A percentile compares a stretch with the other conserved stretches of the same genome.
Conservation (phyloP, 2,113 vertebrate species). For the Perca schrenkii region DNA sequence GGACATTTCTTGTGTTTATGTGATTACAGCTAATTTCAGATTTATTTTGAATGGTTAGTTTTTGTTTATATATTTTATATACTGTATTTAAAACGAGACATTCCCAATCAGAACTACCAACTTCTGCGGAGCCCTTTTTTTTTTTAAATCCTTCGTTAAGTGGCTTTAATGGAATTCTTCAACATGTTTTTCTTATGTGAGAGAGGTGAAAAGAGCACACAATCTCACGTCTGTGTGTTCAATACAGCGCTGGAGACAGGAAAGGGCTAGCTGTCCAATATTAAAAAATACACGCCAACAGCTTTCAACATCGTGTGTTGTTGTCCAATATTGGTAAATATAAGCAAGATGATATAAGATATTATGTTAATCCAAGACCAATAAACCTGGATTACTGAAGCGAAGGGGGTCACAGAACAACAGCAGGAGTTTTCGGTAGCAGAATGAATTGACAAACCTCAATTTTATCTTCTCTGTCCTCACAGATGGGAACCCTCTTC, state of each 20-base stretch:
- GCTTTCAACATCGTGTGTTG: neutral
- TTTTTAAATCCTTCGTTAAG: neutral
- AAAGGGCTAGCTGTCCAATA: neutral
- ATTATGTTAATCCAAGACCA: neutral
- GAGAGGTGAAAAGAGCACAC: neutral
- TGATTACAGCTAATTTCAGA: neutral
- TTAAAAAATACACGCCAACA: neutral
- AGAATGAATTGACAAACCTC: conserved; percentile 84
- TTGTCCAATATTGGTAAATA: neutral
- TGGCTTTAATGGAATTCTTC: neutral
- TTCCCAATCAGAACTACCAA: neutral
- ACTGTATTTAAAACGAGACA: neutral
- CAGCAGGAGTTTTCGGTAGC: neutral
- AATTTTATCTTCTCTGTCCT: conserved; percentile 90
- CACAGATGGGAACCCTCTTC: conserved; percentile 89
- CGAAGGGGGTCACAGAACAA: neutral
- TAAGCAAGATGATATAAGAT: neutral
- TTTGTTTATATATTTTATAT: neutral
- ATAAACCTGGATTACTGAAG: neutral
- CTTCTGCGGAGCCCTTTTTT: neutral
- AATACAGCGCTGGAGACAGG: neutral
- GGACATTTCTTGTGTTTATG: neutral
- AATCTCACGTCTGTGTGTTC: too few relatives aligned
- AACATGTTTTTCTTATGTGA: neutral
- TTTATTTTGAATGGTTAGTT: neutral